phyloP scores from a whole-genome alignment of 2,888 invertebrate genomes.

The Diogma glabrata region DNA sequence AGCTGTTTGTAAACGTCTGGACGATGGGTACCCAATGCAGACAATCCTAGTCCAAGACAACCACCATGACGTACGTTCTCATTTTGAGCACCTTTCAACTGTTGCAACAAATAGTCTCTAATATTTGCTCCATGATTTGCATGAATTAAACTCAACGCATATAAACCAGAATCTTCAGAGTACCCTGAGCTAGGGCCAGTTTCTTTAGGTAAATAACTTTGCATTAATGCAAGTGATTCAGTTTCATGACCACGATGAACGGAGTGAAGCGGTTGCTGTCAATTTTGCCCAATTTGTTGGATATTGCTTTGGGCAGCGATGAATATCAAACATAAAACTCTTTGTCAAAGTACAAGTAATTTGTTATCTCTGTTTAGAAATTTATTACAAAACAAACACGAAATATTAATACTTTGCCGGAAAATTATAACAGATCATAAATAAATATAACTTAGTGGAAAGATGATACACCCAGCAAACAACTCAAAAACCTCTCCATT shows the following conservation, averaged over 20 bases:
- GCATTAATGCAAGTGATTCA: conserved; percentile 94
- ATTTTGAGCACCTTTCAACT: conserved; percentile 91
- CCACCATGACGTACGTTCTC: conserved; percentile 97
- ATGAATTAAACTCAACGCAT: conserved; percentile 94
- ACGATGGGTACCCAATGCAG: conserved; percentile 96
- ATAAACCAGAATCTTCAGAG: conserved; percentile 87
- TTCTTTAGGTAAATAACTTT: conserved; percentile 95
- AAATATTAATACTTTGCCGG: too few species aligned
- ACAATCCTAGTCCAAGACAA: conserved; percentile 90
- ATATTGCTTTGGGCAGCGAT: too few species aligned
- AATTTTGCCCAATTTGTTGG: conserved; percentile 99
- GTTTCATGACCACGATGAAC: conserved; percentile 96
- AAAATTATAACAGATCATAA: too few species aligned
- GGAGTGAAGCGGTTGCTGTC: conserved; percentile 95
- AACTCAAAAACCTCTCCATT: too few species aligned
- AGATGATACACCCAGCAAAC: too few species aligned
- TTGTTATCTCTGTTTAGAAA: too few species aligned
- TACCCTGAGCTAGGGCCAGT: conserved; percentile 86
- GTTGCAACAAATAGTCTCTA: conserved; percentile 89
- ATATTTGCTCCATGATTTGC: conserved; percentile 97
- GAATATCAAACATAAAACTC: too few species aligned
- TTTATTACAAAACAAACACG: too few species aligned
- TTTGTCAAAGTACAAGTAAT: too few species aligned
- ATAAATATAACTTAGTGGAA: too few species aligned
- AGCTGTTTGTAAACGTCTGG: conserved; percentile 93